Conservation (phyloP, 2,888 invertebrate species). For the Dynastes tityus region DNA sequence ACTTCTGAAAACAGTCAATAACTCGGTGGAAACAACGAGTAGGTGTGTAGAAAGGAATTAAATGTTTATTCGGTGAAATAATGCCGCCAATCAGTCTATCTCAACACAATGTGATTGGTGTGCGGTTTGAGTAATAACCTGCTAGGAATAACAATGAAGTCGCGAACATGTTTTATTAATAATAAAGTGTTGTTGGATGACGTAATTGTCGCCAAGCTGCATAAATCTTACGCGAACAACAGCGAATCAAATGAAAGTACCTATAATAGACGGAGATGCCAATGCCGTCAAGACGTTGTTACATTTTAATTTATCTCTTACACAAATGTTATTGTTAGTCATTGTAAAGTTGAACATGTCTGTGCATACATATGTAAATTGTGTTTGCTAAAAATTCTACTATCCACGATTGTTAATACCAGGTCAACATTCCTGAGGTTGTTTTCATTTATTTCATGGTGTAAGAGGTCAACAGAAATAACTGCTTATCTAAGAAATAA, state of each 20-base stretch:
- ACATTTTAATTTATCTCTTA: background rate
- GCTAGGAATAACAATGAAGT: constrained; percentile 29
- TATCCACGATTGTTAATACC: background rate
- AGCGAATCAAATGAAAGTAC: no score
- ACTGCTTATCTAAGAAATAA: constrained; percentile 14
- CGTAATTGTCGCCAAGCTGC: constrained; percentile 22
- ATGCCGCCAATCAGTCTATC: constrained; percentile 46
- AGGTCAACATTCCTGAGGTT: constrained; percentile 1
- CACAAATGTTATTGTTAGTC: background rate
- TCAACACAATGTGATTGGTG: constrained; percentile 13
- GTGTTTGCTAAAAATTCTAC: constrained; percentile 19
- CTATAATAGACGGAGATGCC: background rate
- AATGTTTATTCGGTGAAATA: constrained; percentile 39
- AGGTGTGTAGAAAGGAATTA: constrained; percentile 29
- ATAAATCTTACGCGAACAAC: background rate
- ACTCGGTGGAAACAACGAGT: background rate
- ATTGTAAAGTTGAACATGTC: no score
- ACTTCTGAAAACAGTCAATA: constrained; percentile 34
- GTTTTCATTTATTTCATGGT: constrained; percentile 12
- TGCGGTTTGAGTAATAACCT: constrained; percentile 32
- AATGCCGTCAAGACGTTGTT: background rate
- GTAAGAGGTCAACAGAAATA: constrained; percentile 22
- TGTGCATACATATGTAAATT: background rate
- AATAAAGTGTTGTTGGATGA: constrained; percentile 32
- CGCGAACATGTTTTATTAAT: constrained; percentile 32